Evolutionary conservation across 1,140 invertebrate genomes (phyloP), one percentile per base, ranked within the genome.

Genomic region (Nasonia giraulti): DNA sequence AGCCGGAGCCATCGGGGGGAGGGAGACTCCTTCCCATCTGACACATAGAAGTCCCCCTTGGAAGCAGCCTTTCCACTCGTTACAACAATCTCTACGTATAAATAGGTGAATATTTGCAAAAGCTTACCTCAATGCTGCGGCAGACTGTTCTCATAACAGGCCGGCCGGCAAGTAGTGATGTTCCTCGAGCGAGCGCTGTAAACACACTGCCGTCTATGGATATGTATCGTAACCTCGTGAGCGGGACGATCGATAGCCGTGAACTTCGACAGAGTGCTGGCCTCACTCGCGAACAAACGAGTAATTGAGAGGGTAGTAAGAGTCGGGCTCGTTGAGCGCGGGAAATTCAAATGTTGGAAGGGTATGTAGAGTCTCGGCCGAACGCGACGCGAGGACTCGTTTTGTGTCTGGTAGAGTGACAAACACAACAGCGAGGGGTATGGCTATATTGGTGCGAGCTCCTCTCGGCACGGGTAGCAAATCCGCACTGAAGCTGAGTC

Each of bases 81-180:
- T 50, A 50, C 47, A 50, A 17, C 11, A 3, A 14, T 50, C 47
- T 37, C 33, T 37, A 37, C 3, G 33, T 37, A 6, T 37, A 37
- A 3, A 37, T 37, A 6, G 33, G 5, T 37, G 33, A 37, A 37
- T 50, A 20, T 62, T 6, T 6, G 20, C 55, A 62, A n/a, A 62
- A 62, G 20, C 55, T 62, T 62, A 62, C 55, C 55, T 62, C 14
- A 73, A 2, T 2, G 6, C 27, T n/a, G 69, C 5, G 27, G 69
- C 31, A 47, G 1, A 17, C 3, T 71, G 23, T 87, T 79, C 31
- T 80, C 82, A 86, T 86, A 87, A 86, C 84, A 87, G 82, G 82
- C 85, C 86, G 82, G 82, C 84, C 82, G 86, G 74, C 75, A 55
- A 44, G 11, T 74, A 3, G 69, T 27, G n/a, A 62, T 40, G 14